Conservation (phyloP, 2,888 invertebrate species). For the Platypus cylindrus region DNA sequence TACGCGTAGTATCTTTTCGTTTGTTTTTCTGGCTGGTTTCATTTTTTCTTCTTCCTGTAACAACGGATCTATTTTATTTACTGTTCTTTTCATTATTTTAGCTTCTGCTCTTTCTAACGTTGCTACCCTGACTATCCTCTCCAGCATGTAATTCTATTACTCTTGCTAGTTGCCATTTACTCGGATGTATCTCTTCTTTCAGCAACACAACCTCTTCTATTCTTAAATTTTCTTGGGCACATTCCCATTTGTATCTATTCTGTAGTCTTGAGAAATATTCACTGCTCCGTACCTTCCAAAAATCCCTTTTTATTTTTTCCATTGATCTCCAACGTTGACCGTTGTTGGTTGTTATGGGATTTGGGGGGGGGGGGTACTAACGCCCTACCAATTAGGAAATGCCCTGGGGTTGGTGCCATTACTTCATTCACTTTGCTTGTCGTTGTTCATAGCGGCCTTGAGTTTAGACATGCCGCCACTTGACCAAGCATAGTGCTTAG, state of each 20-base stretch:
- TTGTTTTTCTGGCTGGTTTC: no score
- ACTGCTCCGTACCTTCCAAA: constrained; percentile 7
- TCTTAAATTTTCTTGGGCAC: no score
- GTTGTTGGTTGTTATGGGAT: constrained; percentile 6
- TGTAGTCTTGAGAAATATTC: constrained; percentile 6
- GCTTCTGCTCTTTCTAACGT: no score
- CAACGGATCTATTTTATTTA: no score
- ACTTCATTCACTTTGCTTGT: constrained; percentile 2
- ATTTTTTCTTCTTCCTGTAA: no score
- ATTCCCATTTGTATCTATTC: constrained; percentile 11
- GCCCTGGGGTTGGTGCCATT: constrained; percentile 6
- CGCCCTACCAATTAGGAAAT: constrained; percentile 7
- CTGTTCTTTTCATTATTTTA: no score
- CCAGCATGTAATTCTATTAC: no score
- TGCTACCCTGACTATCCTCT: no score
- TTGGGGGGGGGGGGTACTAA: constrained; percentile 1
- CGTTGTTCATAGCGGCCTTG: constrained; percentile 4
- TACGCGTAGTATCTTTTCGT: no score
- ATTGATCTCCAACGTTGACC: constrained; percentile 4
- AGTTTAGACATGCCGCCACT: constrained; percentile 9
- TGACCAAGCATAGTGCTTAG: constrained; percentile 5
- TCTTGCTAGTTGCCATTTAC: no score
- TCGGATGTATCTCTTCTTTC: no score
- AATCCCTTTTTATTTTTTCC: constrained; percentile 7
- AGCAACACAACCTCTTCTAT: no score